Evolutionary conservation across 30 jellyfish, hydroid and myxozoan species (phyloP), one percentile per base, ranked within the genome.

Genomic region (Calvadosia cruxmelitensis): DNA sequence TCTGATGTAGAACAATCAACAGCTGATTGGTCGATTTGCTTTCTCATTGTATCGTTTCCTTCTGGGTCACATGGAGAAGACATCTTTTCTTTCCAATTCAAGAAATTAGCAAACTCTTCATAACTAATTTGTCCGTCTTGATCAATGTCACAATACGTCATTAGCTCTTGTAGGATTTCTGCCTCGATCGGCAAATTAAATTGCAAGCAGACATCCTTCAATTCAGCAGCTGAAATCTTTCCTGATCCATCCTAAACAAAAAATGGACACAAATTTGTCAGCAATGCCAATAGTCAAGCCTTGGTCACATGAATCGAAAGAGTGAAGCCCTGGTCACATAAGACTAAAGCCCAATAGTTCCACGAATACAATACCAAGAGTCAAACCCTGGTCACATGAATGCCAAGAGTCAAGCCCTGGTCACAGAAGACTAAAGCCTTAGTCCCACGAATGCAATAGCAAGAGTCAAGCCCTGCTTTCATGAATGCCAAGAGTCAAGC

Each of bases 181-280:
- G 51, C 68, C 26, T 79, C 76, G 20, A 87, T 63, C 0, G 96
- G 96, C 7, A 87, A 75, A 27, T 81, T 76, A 76, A 76, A 75
- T 66, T 78, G 92, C 0, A 70, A 20, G 70, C 94, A 87, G 31
- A 87, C 48, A 24, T 87, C 89, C 23, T 82, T 69, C 7, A 87
- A 48, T 67, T 87, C 94, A 29, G 50, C 63, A 2, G 75, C 67
- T 62, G 78, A 93, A 34, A 87, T 76, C 79, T 68, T 74, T 36
- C 96, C 96, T 20, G 96, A 79, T 10, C 78, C 33, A 63, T 87
- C 92, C 96, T 87, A 33, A 1, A n/a, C n/a, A n/a, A n/a, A n/a
- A n/a, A n/a, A n/a, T n/a, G n/a, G n/a, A n/a, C n/a, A n/a, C n/a
- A n/a, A n/a, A n/a, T n/a, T n/a, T n/a, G n/a, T n/a, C n/a, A n/a